Conservation (phyloP, 2,113 vertebrate species). For the Coregonus clupeaformis region DNA sequence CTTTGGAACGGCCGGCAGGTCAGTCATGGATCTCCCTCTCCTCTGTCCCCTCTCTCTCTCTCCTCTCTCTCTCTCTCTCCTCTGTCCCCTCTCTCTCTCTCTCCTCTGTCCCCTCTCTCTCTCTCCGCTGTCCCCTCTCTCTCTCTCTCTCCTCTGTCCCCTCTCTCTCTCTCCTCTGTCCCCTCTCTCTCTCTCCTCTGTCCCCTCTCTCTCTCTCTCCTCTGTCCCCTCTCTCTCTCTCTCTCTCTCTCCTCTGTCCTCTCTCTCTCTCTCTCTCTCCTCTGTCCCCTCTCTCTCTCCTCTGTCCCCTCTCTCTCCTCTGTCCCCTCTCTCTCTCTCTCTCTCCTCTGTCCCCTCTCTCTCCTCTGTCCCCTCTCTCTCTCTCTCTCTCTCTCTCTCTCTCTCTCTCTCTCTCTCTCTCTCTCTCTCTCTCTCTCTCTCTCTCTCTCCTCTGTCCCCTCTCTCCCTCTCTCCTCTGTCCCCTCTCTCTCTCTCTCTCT, state of each 20-base stretch:
- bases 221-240: too few species aligned
- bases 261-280: neutral
- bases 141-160: neutral
- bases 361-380: neutral
- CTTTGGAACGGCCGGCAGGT: constrained; percentile 88
- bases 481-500: neutral
- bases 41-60: neutral
- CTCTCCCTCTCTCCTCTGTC: neutral
- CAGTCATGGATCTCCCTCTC: constrained; percentile 9
- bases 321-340: too few species aligned
- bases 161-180: too few species aligned
- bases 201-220: too few species aligned
- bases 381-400: neutral
- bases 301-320: neutral
- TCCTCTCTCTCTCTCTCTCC: neutral
- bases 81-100: too few species aligned
- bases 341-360: neutral
- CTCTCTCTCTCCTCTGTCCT: neutral
- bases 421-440: neutral
- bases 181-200: too few species aligned
- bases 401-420: neutral
- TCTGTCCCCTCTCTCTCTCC: neutral
- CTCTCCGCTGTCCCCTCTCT: too few species aligned
- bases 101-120: neutral
- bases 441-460: too few species aligned